phyloP scores from a whole-genome alignment of 2,888 invertebrate genomes.

The Papilio protenor region DNA sequence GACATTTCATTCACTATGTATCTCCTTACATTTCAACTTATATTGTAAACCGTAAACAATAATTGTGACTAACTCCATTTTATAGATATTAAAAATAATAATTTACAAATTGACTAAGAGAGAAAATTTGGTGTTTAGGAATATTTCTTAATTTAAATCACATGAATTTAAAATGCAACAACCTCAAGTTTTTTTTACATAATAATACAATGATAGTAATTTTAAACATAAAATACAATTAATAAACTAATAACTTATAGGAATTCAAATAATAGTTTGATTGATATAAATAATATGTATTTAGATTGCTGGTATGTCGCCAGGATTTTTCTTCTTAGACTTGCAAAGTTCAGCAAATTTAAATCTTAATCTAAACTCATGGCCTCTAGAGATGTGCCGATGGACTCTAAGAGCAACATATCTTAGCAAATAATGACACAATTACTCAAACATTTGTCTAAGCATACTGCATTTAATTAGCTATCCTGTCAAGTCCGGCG shows the following conservation, averaged over 20 bases:
- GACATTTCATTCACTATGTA: not conserved
- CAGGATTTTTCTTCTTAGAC: not conserved
- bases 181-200: slow-evolving; percentile 9
- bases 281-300: not conserved
- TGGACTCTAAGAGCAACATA: slow-evolving; percentile 28
- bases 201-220: not conserved
- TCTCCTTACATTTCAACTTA: slow-evolving; percentile 7
- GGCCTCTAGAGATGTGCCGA: slow-evolving; percentile 35
- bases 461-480: slow-evolving; percentile 54
- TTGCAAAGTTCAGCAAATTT: slow-evolving; percentile 25
- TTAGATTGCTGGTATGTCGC: not conserved
- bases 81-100: not conserved
- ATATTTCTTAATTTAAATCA: slow-evolving; percentile 26
- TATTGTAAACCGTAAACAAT: slow-evolving; percentile 6
- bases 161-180: slow-evolving; percentile 17
- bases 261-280: not conserved
- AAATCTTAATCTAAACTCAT: slow-evolving; percentile 36
- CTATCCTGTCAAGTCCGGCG: slow-evolving; percentile 64
- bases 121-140: slow-evolving; percentile 20
- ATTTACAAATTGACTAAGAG: slow-evolving; percentile 3
- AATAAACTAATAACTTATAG: not conserved
- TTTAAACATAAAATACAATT: not conserved
- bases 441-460: slow-evolving; percentile 52
- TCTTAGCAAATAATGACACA: slow-evolving; percentile 34
- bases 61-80: slow-evolving; percentile 19